These are phyloP conservation scores for Phrynosoma platyrhinos DNA, from an alignment of 2,113 vertebrate species.

Conservation along the genomic window DNA sequence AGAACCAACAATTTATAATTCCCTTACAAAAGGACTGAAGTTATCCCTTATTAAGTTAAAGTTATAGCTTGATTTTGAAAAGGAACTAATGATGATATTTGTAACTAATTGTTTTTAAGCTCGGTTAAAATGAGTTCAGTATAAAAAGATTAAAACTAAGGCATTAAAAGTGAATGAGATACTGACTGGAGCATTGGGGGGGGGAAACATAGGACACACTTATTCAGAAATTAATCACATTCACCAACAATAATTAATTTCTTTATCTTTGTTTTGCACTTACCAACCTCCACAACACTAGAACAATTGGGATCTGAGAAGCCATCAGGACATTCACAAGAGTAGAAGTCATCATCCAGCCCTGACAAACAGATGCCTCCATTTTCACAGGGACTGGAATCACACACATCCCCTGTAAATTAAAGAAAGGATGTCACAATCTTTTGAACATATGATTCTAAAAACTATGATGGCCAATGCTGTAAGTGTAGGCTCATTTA, in stretches of 20 bases:
- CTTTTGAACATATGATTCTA: not conserved
- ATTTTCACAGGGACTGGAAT: conserved; percentile 81
- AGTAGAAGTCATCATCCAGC: conserved; percentile 74
- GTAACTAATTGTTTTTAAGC: too few relatives aligned
- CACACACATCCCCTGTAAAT: conserved; percentile 75
- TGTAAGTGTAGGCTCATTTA: not conserved
- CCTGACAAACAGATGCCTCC: conserved; percentile 79
- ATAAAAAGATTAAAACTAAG: not conserved
- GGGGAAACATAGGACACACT: rapidly evolving
- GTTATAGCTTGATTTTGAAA: too few relatives aligned
- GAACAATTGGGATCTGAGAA: conserved; percentile 82
- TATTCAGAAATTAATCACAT: rapidly evolving
- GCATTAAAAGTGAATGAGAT: not conserved
- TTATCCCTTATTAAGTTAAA: too few relatives aligned
- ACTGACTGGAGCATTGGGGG: rapidly evolving
- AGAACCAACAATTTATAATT: too few relatives aligned
- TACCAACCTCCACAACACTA: conserved; percentile 86
- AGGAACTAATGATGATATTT: too few relatives aligned
- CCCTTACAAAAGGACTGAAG: too few relatives aligned
- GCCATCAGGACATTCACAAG: conserved; percentile 81
- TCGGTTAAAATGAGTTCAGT: not conserved
- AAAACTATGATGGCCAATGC: not conserved
- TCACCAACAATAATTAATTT: not conserved
- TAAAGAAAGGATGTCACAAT: conserved; percentile 30
- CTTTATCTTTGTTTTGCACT: conserved; percentile 74